A percentile compares a stretch with the other conserved stretches of the same genome.
phyloP scores from a whole-genome alignment of 64 coral and sea anemone species.

The Cladopsammia gracilis region DNA sequence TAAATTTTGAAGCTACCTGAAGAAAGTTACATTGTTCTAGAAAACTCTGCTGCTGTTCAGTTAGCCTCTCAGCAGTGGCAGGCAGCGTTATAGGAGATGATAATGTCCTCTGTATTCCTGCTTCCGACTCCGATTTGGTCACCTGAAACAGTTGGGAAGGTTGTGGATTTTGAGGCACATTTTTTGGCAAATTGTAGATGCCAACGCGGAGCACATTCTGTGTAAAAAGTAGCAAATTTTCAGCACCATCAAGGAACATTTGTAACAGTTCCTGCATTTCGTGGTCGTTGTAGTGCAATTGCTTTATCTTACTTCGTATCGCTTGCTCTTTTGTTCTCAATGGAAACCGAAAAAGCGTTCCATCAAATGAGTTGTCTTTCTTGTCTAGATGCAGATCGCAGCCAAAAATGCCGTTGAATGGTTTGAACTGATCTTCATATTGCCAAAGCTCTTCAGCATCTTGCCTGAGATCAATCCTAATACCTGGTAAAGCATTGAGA shows the following conservation, averaged over 20 bases:
- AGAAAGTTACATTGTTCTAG: constrained; percentile 74
- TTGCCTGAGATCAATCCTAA: constrained; percentile 53
- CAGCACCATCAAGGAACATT: constrained; percentile 57
- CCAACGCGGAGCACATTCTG: constrained; percentile 74
- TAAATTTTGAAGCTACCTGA: constrained; percentile 49
- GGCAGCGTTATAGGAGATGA: constrained; percentile 41
- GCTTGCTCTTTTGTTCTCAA: constrained; percentile 78
- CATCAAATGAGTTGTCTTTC: constrained; percentile 56
- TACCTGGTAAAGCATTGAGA: constrained; percentile 40
- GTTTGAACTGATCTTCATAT: constrained; percentile 71
- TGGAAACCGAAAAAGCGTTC: constrained; percentile 84
- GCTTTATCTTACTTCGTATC: constrained; percentile 72
- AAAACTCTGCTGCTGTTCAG: too few relatives aligned
- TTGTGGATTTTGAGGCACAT: not conserved
- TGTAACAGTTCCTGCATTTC: constrained; percentile 48
- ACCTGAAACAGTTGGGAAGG: constrained; percentile 53
- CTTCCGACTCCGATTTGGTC: constrained; percentile 8
- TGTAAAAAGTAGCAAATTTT: constrained; percentile 78
- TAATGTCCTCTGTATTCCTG: not conserved
- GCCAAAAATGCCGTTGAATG: constrained; percentile 84
- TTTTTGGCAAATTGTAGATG: constrained; percentile 35
- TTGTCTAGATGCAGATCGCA: constrained; percentile 52
- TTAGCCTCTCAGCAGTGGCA: too few relatives aligned
- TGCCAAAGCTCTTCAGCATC: constrained; percentile 14
- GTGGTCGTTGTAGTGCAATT: constrained; percentile 40